Percentiles rank a stretch among this genome's conserved stretches.
These are phyloP conservation scores for Bujurquina vittata DNA, from an alignment of 2,113 vertebrate genomes.

Conservation along the genomic window DNA sequence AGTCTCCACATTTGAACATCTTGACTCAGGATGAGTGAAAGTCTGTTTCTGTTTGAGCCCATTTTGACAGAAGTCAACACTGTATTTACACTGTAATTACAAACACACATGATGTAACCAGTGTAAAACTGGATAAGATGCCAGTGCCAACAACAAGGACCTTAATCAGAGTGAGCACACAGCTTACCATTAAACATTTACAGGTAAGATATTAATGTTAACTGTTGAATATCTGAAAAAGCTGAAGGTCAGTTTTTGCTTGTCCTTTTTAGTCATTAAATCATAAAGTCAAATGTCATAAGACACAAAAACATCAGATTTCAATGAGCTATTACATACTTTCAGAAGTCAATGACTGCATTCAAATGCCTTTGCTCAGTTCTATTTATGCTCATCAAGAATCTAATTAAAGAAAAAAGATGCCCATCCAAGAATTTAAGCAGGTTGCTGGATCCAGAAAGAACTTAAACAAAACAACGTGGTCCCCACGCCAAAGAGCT, in stretches of 20 bases:
- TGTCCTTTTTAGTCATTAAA: too few species aligned
- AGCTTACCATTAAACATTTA: not conserved
- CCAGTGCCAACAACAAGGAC: not conserved
- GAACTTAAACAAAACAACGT: too few species aligned
- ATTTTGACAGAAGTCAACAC: not conserved
- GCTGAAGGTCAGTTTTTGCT: not conserved
- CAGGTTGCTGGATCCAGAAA: too few species aligned
- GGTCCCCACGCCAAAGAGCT: too few species aligned
- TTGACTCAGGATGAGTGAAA: not conserved
- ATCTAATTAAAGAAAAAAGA: too few species aligned
- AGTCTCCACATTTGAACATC: not conserved
- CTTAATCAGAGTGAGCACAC: not conserved
- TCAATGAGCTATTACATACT: too few species aligned
- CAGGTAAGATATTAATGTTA: not conserved
- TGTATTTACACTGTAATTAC: not conserved
- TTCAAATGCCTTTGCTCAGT: too few species aligned
- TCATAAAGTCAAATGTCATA: too few species aligned
- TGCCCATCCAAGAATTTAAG: too few species aligned
- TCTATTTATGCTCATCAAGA: too few species aligned
- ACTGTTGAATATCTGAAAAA: not conserved
- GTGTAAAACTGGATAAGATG: not conserved
- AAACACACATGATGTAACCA: not conserved
- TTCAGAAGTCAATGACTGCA: too few species aligned
- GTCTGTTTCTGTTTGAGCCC: not conserved
- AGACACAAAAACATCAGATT: too few species aligned